Conservation (phyloP, 2,797 vertebrate species). For the Balearica regulorum region DNA sequence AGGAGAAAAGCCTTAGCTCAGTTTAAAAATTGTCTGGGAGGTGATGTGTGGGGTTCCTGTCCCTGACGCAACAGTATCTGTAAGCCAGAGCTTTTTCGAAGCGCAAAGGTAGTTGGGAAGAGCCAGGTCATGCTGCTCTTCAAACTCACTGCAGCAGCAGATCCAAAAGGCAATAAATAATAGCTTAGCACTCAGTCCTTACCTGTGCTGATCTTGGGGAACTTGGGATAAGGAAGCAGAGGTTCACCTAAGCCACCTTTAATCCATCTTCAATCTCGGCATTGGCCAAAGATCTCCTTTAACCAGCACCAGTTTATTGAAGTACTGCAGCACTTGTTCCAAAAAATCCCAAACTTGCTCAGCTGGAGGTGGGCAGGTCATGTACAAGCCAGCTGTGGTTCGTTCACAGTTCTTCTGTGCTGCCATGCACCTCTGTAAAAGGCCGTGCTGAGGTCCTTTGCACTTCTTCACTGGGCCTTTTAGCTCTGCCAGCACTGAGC, state of each 20-base stretch:
- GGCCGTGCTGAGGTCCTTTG: neutral
- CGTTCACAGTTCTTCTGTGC: neutral
- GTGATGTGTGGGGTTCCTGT: neutral
- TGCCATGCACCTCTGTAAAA: neutral
- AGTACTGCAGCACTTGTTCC: neutral
- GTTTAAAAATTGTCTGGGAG: neutral
- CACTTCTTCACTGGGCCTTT: neutral
- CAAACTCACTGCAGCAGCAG: neutral
- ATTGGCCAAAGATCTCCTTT: neutral
- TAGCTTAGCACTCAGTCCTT: neutral
- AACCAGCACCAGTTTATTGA: neutral
- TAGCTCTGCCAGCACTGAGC: neutral
- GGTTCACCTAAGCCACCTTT: neutral
- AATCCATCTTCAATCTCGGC: neutral
- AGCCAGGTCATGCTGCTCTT: neutral
- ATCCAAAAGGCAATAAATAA: neutral
- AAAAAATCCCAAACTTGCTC: neutral
- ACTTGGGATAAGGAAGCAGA: neutral
- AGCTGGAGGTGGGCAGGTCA: neutral
- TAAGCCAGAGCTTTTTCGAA: neutral
- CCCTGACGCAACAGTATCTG: neutral
- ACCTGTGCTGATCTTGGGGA: neutral
- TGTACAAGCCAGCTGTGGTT: neutral
- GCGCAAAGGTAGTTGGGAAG: neutral
- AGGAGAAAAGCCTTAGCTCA: neutral